These are phyloP conservation scores for Spilosoma lubricipeda DNA, from an alignment of 2,888 invertebrate species.

Conservation along the genomic window DNA sequence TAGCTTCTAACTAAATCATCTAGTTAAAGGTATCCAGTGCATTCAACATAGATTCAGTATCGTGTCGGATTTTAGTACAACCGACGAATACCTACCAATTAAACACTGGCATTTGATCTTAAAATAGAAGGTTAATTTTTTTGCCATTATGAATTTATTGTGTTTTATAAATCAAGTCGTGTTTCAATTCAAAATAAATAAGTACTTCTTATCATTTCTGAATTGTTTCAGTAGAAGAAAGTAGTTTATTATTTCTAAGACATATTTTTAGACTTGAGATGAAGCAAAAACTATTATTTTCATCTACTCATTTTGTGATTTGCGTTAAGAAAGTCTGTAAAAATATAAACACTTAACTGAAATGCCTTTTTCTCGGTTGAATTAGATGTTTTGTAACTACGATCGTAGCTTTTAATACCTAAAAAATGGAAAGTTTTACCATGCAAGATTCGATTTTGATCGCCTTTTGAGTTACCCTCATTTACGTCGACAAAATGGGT, in stretches of 20 bases:
- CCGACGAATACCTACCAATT: constrained; percentile 22
- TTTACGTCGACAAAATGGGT: not conserved
- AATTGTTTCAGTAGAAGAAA: not conserved
- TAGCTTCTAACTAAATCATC: constrained; percentile 25
- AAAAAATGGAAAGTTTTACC: not conserved
- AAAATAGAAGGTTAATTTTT: not conserved
- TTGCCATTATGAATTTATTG: not conserved
- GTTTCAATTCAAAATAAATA: not conserved
- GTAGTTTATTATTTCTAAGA: not conserved
- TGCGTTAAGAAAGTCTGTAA: not conserved
- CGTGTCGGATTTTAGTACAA: constrained; percentile 36
- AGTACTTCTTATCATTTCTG: not conserved
- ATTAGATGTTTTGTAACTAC: not conserved
- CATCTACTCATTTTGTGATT: not conserved
- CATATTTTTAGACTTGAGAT: not conserved
- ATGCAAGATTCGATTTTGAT: not conserved
- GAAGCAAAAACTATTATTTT: not conserved
- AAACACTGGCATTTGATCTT: constrained; percentile 25
- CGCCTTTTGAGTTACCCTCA: not conserved
- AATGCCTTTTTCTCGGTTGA: not conserved
- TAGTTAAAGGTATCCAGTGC: constrained; percentile 29
- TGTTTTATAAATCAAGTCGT: not conserved
- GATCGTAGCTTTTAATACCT: not conserved
- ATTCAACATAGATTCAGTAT: constrained; percentile 29
- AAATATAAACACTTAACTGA: not conserved